phyloP scores from a whole-genome alignment of 2,113 vertebrate species.

The Anguilla rostrata region DNA sequence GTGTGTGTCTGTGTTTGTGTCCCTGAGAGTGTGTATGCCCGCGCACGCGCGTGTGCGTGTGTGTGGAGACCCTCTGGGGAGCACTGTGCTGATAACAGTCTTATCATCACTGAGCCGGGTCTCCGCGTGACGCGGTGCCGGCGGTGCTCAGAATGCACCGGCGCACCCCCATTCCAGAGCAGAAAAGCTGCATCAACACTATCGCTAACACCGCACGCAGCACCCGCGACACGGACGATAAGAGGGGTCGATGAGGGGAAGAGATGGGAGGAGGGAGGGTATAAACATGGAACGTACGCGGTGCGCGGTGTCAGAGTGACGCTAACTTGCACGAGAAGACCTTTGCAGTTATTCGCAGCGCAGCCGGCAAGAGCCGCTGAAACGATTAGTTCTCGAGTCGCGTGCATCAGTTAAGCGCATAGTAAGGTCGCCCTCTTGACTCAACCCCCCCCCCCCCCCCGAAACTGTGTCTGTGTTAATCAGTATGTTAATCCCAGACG shows the following conservation, averaged over 20 bases:
- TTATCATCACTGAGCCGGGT: background rate
- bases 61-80: background rate
- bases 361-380: background rate
- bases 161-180: background rate
- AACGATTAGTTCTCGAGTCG: background rate
- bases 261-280: background rate
- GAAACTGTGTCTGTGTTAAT: background rate
- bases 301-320: too few species aligned
- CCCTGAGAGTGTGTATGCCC: too few species aligned
- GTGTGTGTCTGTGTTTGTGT: background rate
- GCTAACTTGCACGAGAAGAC: background rate
- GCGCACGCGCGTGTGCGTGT: too few species aligned
- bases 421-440: background rate
- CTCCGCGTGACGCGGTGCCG: background rate
- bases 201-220: background rate
- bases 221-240: background rate
- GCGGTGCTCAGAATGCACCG: background rate
- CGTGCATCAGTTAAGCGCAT: too few species aligned
- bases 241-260: background rate
- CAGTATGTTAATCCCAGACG: background rate
- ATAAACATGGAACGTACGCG: too few species aligned
- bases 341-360: background rate
- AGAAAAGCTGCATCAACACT: background rate
- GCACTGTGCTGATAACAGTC: background rate
- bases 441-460: too few species aligned